phyloP scores from a whole-genome alignment of 2,113 vertebrate species.

The Triplophysa siluroides region DNA sequence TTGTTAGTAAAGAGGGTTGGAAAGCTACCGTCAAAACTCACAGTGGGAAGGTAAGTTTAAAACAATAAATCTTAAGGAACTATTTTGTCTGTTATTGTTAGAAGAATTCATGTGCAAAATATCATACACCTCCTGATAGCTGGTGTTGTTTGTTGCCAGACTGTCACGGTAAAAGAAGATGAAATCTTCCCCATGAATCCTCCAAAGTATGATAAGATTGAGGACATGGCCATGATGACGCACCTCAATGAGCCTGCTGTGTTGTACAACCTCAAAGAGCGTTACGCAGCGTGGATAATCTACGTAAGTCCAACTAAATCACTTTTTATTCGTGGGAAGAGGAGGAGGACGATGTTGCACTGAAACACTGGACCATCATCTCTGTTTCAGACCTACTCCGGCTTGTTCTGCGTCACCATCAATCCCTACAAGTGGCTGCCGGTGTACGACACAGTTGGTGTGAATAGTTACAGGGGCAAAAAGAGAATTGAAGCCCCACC shows the following conservation, averaged over 20 bases:
- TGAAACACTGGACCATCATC: not conserved
- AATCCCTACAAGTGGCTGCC: conserved; percentile 86
- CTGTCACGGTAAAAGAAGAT: conserved; percentile 54
- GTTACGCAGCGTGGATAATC: conserved; percentile 81
- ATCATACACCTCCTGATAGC: too few species aligned
- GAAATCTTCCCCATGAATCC: conserved; percentile 72
- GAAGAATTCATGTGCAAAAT: not conserved
- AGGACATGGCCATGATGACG: conserved; percentile 70
- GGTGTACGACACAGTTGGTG: conserved; percentile 72
- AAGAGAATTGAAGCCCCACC: conserved; percentile 55
- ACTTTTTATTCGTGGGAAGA: conserved; percentile 11
- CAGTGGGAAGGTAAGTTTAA: conserved; percentile 69
- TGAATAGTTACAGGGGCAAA: conserved; percentile 67
- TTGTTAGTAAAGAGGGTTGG: conserved; percentile 77
- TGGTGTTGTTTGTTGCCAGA: conserved; percentile 15
- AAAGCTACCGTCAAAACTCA: conserved; percentile 79
- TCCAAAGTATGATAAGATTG: conserved; percentile 76
- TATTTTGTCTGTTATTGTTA: not conserved
- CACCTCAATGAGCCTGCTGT: conserved; percentile 62
- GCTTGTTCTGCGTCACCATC: conserved; percentile 83
- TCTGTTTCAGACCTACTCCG: conserved; percentile 78
- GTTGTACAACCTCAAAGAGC: conserved; percentile 77
- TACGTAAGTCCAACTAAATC: conserved; percentile 67
- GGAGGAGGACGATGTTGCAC: not conserved
- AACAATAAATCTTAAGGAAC: not conserved